Evolutionary conservation across 2,888 invertebrate species (phyloP).

Genomic region (Dermolepida albohirtum): DNA sequence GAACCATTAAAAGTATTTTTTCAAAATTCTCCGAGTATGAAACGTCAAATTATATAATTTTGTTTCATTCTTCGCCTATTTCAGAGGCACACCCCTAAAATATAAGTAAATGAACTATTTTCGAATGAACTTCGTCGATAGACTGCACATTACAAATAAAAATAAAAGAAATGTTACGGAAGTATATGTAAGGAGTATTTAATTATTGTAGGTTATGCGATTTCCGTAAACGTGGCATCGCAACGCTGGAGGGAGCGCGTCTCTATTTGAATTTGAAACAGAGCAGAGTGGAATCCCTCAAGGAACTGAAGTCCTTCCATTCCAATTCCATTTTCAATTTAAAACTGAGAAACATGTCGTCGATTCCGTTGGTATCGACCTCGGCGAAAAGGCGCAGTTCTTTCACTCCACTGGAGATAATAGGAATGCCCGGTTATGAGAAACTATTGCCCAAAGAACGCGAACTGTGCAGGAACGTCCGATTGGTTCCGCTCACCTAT

Average conservation of each 20-base stretch:
- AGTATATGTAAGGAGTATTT: neutral
- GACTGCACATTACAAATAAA: neutral
- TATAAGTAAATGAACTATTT: too few relatives aligned
- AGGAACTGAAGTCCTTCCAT: constrained; percentile 65
- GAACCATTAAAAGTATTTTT: too few relatives aligned
- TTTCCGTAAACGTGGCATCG: constrained; percentile 78
- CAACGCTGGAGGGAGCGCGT: constrained; percentile 71
- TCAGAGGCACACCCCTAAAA: too few relatives aligned
- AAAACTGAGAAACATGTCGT: constrained; percentile 52
- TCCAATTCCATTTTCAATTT: constrained; percentile 58
- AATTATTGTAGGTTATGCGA: constrained; percentile 69
- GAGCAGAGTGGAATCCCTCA: constrained; percentile 70
- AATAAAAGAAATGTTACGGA: neutral
- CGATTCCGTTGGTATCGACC: constrained; percentile 33
- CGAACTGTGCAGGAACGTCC: constrained; percentile 79
- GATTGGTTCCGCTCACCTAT: constrained; percentile 83
- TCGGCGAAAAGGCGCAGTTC: constrained; percentile 61
- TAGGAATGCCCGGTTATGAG: constrained; percentile 83
- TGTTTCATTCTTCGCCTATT: too few relatives aligned
- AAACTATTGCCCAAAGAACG: constrained; percentile 77
- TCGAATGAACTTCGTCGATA: too few relatives aligned
- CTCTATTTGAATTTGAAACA: constrained; percentile 76
- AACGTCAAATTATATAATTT: too few relatives aligned
- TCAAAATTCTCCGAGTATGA: too few relatives aligned
- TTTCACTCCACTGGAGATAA: constrained; percentile 73